Evolutionary conservation across 1,140 invertebrate species (phyloP), one percentile per base, ranked within the genome.

Genomic region (Lepidostoma basale): DNA sequence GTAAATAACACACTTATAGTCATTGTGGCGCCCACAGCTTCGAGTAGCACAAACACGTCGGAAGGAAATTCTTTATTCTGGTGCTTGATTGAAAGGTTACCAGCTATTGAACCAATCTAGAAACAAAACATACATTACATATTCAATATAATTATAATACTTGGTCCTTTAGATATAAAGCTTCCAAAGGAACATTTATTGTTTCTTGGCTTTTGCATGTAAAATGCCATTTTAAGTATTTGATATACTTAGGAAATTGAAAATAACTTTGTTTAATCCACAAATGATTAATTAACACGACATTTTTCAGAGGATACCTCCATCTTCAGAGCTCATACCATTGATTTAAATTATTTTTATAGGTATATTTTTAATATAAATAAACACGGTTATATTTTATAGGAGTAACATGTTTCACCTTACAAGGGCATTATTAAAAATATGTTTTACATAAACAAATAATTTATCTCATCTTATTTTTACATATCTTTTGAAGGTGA

Each of bases 1-100:
- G 1, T 23, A 12, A 49, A 49, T 23, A 36, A 6, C 63, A 70
- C 74, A 82, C 80, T 76, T 45, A 92, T 85, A 39, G 85, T 86
- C 16, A 93, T 60, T 74, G 84, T 79, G 3, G 89, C 90, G 49
- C 87, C 86, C 67, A 87, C 85, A 16, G 88, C 87, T 83, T 91
- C 90, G 56, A 94, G 80, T 30, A 92, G 82, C 36, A 92, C 75
- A 77, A 92, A 94, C 18, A 94, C 74, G 79, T 94, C 92, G 1
- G 92, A 94, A 26, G 88, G 90, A 78, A 95, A 94, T 75, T 92
- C 88, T 8, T 80, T 83, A 73, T 93, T 82, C 12, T 79, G 68
- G 75, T 93, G 85, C 81, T 94, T 95, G 44, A 94, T 85, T 79
- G 88, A 89, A 65, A 95, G 80, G 77, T 95, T 95, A 36, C 92